Evolutionary conservation across 1,140 invertebrate genomes (phyloP).

Genomic region (Eumaeus atala): DNA sequence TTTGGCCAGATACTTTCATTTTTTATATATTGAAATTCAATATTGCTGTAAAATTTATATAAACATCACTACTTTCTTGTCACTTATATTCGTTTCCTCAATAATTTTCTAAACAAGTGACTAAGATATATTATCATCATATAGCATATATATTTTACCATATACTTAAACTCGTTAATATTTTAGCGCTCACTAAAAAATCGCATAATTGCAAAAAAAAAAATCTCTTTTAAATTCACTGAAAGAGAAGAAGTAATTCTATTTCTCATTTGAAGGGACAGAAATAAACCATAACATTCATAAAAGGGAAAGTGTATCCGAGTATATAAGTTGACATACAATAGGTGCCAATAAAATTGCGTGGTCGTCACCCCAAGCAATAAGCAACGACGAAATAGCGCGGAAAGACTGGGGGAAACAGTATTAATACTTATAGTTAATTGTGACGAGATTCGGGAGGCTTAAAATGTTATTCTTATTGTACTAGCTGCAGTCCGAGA

Average conservation of each 20-base stretch:
- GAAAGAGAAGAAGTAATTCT: neutral
- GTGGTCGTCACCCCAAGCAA: constrained; percentile 53
- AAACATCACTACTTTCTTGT: too few relatives aligned
- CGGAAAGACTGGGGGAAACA: constrained; percentile 65
- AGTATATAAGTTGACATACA: constrained; percentile 53
- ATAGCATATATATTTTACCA: too few relatives aligned
- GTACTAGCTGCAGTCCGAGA: constrained; percentile 1
- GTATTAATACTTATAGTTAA: constrained; percentile 72
- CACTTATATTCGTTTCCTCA: too few relatives aligned
- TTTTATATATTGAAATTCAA: too few relatives aligned
- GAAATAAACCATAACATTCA: constrained; percentile 57
- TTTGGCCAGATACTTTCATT: too few relatives aligned
- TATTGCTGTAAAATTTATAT: too few relatives aligned
- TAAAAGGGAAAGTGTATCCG: constrained; percentile 62
- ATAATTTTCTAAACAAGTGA: too few relatives aligned
- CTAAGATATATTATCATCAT: too few relatives aligned
- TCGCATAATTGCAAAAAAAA: constrained; percentile 3
- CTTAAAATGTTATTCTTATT: constrained; percentile 40
- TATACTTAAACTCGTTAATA: neutral
- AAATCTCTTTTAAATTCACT: neutral
- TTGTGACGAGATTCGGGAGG: constrained; percentile 40
- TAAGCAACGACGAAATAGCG: constrained; percentile 62
- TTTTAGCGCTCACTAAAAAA: neutral
- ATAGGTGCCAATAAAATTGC: constrained; percentile 65
- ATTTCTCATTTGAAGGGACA: constrained; percentile 23